Evolutionary conservation across 2,797 vertebrate genomes (phyloP), one percentile per base, ranked within the genome.

Genomic region (Lophotriccus pileatus): DNA sequence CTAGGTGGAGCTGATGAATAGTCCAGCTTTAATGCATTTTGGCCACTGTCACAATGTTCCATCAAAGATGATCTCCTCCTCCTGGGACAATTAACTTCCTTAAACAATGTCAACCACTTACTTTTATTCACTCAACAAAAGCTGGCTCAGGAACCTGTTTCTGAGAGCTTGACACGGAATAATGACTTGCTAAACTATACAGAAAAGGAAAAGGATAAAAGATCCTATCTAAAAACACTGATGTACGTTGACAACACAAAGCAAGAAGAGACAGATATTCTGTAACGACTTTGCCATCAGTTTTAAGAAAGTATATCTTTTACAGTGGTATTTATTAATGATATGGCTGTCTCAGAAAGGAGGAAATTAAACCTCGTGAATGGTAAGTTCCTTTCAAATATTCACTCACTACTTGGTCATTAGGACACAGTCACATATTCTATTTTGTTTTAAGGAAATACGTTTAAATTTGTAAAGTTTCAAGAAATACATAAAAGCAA

Each of bases 201-300:
- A 87, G 73, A 50, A 85, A 84, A 59, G n/a, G 46, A 89, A 93
- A 84, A 95, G n/a, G 27, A 91, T 59, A 87, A 87, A 70, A 80
- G 50, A 77, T 69, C 46, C 53, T 80, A 58, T 76, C 82, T 81
- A 41, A 83, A 93, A 59, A 7, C 47, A 10, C 6, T 34, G 49
- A 36, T 34, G 16, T 43, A 41, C 3, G 9, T 39, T 46, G 36
- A 85, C 58, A 73, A 66, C 72, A 75, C 21, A 49, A 43, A 81
- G 21, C 27, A 80, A 59, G 58, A 77, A 72, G 34, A 92, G 69
- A 58, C 36, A 68, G 34, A 78, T 24, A 56, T 2, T 25, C 39
- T 19, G 36, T 37, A 72, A 89, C 24, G 67, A 87, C 37, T 91
- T 84, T 79, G 86, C 59, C 93, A 76, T 84, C 73, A 39, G 36